Evolutionary conservation across 2,113 vertebrate genomes (phyloP).

Genomic region (Catagonus wagneri): DNA sequence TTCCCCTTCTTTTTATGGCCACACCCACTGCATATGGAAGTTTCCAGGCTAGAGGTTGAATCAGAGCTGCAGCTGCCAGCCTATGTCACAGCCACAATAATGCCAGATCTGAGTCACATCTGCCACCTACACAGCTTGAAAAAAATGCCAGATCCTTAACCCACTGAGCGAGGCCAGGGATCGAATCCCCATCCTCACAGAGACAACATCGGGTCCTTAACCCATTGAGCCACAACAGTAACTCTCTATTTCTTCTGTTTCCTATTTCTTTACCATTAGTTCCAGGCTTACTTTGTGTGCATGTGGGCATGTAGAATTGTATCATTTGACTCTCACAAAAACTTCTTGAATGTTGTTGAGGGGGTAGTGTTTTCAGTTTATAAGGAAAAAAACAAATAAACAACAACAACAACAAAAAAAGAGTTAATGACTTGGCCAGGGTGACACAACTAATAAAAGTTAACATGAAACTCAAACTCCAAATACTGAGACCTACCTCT

Average conservation of each 20-base stretch:
- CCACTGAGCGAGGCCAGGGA: too few relatives aligned
- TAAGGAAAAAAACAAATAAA: not conserved
- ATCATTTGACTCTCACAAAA: not conserved
- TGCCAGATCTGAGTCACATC: too few relatives aligned
- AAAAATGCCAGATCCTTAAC: too few relatives aligned
- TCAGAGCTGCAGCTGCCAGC: too few relatives aligned
- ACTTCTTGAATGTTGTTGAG: not conserved
- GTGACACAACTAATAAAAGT: not conserved
- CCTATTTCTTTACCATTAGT: not conserved
- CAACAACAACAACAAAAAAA: too few relatives aligned
- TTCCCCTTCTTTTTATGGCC: not conserved
- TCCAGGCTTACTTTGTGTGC: not conserved
- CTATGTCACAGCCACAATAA: too few relatives aligned
- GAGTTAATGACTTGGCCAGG: not conserved
- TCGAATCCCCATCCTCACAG: too few relatives aligned
- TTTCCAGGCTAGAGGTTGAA: too few relatives aligned
- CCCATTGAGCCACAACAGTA: too few relatives aligned
- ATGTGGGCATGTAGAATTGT: not conserved
- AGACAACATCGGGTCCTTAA: too few relatives aligned
- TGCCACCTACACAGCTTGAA: too few relatives aligned
- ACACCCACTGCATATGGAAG: too few relatives aligned
- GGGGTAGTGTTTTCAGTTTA: not conserved
- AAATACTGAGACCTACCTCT: not conserved
- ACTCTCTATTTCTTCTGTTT: not conserved
- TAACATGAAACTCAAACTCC: not conserved